phyloP scores from a whole-genome alignment of 1,140 invertebrate genomes.

The Nasonia vitripennis region DNA sequence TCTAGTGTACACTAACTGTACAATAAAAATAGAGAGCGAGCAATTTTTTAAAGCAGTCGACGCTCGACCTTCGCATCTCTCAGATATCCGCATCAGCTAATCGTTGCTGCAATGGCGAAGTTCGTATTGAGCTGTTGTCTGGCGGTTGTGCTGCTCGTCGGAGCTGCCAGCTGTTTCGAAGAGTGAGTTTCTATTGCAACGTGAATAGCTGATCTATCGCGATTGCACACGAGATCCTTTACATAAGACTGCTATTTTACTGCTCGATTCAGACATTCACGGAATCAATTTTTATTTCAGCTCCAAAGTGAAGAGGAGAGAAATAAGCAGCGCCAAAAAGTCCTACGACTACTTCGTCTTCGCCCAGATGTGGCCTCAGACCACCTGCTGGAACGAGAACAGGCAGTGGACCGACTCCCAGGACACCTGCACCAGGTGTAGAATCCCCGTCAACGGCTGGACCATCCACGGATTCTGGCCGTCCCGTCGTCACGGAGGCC shows the following conservation, averaged over 20 bases:
- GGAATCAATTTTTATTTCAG: background rate
- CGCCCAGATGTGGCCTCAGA: constrained; percentile 19
- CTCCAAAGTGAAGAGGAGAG: background rate
- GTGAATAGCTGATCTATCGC: background rate
- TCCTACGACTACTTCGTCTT: constrained; percentile 6
- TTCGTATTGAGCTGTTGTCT: background rate
- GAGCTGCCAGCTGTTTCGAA: background rate
- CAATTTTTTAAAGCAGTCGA: background rate
- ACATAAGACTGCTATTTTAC: no score
- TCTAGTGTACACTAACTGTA: background rate
- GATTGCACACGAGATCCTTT: no score
- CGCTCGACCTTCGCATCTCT: background rate
- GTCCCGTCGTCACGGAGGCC: background rate
- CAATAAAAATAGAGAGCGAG: background rate
- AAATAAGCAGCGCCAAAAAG: background rate
- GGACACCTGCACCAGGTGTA: background rate
- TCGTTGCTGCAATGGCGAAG: background rate
- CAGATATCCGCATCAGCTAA: background rate
- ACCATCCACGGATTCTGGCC: constrained; percentile 40
- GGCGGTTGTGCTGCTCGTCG: background rate
- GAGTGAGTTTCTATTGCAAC: background rate
- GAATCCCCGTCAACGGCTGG: background rate
- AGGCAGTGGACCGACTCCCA: background rate
- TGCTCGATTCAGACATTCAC: background rate
- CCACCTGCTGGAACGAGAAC: constrained; percentile 4